Evolutionary conservation across 2,888 invertebrate genomes (phyloP), one percentile per base, ranked within the genome.

Genomic region (Busseola fusca): DNA sequence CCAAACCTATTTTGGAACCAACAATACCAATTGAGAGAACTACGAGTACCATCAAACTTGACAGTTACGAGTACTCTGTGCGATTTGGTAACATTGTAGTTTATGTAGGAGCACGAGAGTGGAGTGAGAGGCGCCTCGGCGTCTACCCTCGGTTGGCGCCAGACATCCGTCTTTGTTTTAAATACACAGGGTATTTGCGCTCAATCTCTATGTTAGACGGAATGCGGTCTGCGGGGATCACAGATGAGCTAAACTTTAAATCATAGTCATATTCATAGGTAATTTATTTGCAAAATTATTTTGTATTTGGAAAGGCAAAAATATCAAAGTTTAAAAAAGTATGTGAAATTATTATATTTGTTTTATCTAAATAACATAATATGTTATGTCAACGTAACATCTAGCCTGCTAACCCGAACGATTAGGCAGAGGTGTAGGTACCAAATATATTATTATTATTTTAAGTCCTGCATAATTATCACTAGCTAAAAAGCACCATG

Each of bases 61-160:
- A 69, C 30, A 75, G 75, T 59, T 59, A 30, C 6, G 62, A 64
- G 66, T 85, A 80, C 77, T 87, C 86, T 86, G 69, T 79, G 34
- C n/a, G 37, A 65, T 70, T 74, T 59, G 48, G 78, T 76, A 78
- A 88, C 87, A 87, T 88, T 78, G 84, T 81, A 76, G 76, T 78
- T 90, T 82, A 84, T 87, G 88, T 86, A 87, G 72, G 82, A 85
- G 76, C 88, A 86, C 21, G 64, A 73, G 70, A 74, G 80, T 76
- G 75, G 80, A 87, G 86, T 84, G 83, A 84, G 85, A 69, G 78
- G 90, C 92, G 93, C 87, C 91, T 74, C 74, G 72, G 54, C 74
- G 90, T 90, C 90, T 90, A 80, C 85, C 74, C 76, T 67, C 72
- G 66, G 74, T 78, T 79, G 90, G 89, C 91, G 92, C 90, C 92